Evolutionary conservation across 2,113 vertebrate species (phyloP), one percentile per base, ranked within the genome.

Genomic region (Tachycineta bicolor): DNA sequence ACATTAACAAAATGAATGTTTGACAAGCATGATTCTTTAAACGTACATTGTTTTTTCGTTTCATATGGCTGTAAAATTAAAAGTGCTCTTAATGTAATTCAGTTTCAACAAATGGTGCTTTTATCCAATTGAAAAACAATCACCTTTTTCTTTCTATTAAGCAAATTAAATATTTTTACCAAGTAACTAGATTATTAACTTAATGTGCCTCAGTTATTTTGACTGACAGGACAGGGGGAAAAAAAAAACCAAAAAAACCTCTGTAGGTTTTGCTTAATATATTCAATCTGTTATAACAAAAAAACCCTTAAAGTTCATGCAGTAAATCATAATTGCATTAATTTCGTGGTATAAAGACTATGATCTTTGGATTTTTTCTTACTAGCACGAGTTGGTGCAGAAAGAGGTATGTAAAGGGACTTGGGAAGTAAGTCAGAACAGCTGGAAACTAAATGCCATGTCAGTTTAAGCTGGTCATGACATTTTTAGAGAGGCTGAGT

Each of bases 91-190:
- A 81, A 26, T 87, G 16, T 78, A 91, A 91, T 83, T 87, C 50
- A 63, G 17, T 89, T 91, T 93, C 37, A 91, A 80, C 44, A 92
- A 95, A 83, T 59, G 31, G 33, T 95, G 58, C 69, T 96, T 91
- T 91, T 96, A 89, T 89, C 55, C 59, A 73, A 56, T 90, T 90
- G 82, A 79, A 96, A 90, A 81, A 88, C 85, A 80, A 90, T 89
- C 12, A 93, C 39, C 78, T 89, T 89, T 89, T 94, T 93, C 88
- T 95, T 88, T 97, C 73, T 93, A 75, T 92, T 89, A 95, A 96
- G 65, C 86, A 96, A 81, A 88, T 94, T 90, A 94, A 97, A 87
- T 97, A 87, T 96, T 95, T 97, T 97, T 84, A 86, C 43, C 70
- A 68, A 88, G 75, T 56, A 95, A 67, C 56, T 83, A 93, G 71